phyloP scores from a whole-genome alignment of 2,797 vertebrate genomes.

The Kryptopterus vitreolus region DNA sequence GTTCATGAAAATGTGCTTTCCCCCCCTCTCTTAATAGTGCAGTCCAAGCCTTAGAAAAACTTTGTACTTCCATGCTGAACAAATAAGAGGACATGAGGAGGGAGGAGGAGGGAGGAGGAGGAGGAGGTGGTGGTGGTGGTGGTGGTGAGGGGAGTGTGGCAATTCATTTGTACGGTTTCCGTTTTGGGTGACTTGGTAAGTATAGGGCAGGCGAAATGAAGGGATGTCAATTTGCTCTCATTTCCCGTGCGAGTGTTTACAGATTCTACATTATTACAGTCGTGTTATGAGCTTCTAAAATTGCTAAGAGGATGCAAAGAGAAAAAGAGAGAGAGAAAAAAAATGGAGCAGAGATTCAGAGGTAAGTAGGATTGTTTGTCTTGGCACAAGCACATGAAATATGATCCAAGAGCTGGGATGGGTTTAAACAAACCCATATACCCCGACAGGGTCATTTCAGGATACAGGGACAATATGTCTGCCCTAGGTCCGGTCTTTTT shows the following conservation, averaged over 20 bases:
- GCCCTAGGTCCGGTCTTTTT: conserved; percentile 36
- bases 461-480: conserved; percentile 58
- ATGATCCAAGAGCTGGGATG: conserved; percentile 58
- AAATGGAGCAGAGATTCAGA: conserved; percentile 20
- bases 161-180: conserved; percentile 44
- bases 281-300: conserved; percentile 37
- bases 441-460: conserved; percentile 56
- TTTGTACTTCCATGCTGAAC: conserved; percentile 39
- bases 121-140: too few species aligned
- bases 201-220: conserved; percentile 41
- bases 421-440: conserved; percentile 60
- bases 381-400: conserved; percentile 60
- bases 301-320: conserved; percentile 30
- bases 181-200: conserved; percentile 46
- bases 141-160: conserved; percentile 27
- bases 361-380: conserved; percentile 53
- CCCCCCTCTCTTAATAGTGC: neutral
- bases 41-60: conserved; percentile 27
- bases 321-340: conserved; percentile 13
- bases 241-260: conserved; percentile 46
- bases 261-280: conserved; percentile 44
- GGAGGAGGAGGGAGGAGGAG: conserved; percentile 1
- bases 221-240: conserved; percentile 36
- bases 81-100: conserved; percentile 27
- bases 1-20: conserved; percentile 39